Evolutionary conservation across 1,140 invertebrate genomes (phyloP), one percentile per base, ranked within the genome.

Genomic region (Carcinoscorpius rotundicauda): DNA sequence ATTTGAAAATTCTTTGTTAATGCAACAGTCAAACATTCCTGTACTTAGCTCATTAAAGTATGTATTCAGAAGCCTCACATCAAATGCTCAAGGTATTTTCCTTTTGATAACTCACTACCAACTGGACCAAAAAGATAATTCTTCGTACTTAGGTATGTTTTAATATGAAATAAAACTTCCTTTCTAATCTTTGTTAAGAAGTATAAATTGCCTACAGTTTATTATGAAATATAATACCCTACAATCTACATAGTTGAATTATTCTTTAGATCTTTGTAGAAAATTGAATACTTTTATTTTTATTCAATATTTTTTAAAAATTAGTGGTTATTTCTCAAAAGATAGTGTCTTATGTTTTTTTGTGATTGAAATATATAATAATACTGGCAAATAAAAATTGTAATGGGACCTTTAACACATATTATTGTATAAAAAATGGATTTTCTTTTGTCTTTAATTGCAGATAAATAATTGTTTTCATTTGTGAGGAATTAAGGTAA

Each of bases 11-110:
- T 94, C 58, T 78, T 93, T 76, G 83, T 91, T 3, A 85, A 92
- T 73, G 63, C 60, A 64, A 60, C 84, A 88, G 68, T 85, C 86
- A 49, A 88, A 88, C 29, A 81, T 82, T 5, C 76, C 95, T 58
- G 89, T 87, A 10, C 79, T 96, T 3, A 88, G 90, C 4, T 94
- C 93, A 0, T 78, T 96, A 49, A 82, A 83, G 29, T 93, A 91
- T 75, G 91, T 97, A 4, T 93, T 91, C 78, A 82, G 84, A 62
- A 94, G 92, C 4, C 79, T 97, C 9, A 94, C 90, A 0, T 82
- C 83, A 6, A 97, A 96, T 76, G 88, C 92, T 3, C 87, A 87
- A 73, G 83, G 85, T 52, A 91, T 97, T 68, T 95, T 93, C 76
- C 81, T 86, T 65, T 78, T 94, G 51, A 82, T 97, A 10, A 64